These are phyloP conservation scores for Archips crataeganus DNA, from an alignment of 2,888 invertebrate species.

Conservation along the genomic window DNA sequence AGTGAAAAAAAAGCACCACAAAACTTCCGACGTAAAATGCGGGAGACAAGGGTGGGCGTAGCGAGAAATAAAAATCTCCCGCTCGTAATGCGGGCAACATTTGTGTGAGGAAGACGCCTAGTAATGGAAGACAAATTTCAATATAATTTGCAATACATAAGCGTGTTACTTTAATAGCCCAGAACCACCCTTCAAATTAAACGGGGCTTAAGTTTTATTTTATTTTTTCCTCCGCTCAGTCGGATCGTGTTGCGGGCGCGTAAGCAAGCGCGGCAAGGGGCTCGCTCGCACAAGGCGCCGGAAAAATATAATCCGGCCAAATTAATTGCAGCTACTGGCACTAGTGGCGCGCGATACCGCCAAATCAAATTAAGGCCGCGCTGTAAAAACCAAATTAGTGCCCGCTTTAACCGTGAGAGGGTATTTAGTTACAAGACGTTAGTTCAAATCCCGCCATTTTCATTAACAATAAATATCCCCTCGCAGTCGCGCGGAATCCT, in stretches of 20 bases:
- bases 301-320: constrained; percentile 86
- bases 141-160: constrained; percentile 87
- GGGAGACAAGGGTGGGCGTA: constrained; percentile 84
- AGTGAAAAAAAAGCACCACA: constrained; percentile 82
- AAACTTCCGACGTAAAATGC: constrained; percentile 83
- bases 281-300: constrained; percentile 56
- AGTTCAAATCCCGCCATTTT: constrained; percentile 86
- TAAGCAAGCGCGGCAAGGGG: constrained; percentile 61
- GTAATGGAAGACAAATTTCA: constrained; percentile 87
- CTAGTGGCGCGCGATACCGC: constrained; percentile 84
- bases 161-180: constrained; percentile 87
- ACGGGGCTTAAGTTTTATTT: constrained; percentile 86
- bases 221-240: constrained; percentile 80
- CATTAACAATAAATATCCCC: constrained; percentile 87
- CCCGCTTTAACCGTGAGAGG: constrained; percentile 85
- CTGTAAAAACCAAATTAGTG: constrained; percentile 87
- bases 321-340: constrained; percentile 85
- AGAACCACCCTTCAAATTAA: constrained; percentile 87
- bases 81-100: constrained; percentile 85
- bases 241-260: constrained; percentile 72
- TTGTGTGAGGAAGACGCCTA: constrained; percentile 85
- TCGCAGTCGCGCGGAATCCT: constrained; percentile 82
- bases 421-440: constrained; percentile 87
- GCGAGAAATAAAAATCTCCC: constrained; percentile 82
- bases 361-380: constrained; percentile 86